A percentile compares a stretch with the other conserved stretches of the same genome.
These are phyloP conservation scores for Megastigmus dorsalis DNA, from an alignment of 2,888 invertebrate genomes.

Conservation along the genomic window DNA sequence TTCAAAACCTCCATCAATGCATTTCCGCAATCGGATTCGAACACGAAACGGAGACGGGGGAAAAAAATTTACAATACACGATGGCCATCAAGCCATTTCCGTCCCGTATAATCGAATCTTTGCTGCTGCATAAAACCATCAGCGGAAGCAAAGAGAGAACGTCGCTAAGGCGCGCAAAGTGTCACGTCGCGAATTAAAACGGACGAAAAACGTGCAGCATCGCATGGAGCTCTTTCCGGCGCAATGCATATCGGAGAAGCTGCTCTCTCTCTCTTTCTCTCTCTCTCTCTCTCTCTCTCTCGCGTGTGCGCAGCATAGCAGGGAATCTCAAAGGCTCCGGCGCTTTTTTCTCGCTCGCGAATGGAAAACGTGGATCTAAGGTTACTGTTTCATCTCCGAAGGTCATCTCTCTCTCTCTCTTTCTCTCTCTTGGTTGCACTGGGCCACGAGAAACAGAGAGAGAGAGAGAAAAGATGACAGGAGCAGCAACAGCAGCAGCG, in stretches of 20 bases:
- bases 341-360: not conserved
- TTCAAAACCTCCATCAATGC: too few relatives aligned
- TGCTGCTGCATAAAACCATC: too few relatives aligned
- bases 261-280: too few relatives aligned
- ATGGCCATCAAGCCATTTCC: too few relatives aligned
- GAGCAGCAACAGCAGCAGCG: too few relatives aligned
- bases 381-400: conserved; percentile 55
- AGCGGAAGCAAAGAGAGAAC: not conserved
- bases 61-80: too few relatives aligned
- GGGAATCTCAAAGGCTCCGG: not conserved
- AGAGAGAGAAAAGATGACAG: conserved; percentile 35
- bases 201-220: conserved; percentile 2
- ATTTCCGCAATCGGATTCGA: too few relatives aligned
- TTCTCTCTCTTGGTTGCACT: not conserved
- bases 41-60: too few relatives aligned
- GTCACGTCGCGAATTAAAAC: conserved; percentile 41
- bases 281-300: not conserved
- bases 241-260: too few relatives aligned
- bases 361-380: conserved; percentile 44
- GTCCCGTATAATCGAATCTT: too few relatives aligned
- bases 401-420: conserved; percentile 46
- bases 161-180: not conserved
- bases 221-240: too few relatives aligned
- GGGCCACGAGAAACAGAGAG: not conserved
- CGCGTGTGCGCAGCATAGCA: not conserved